Evolutionary conservation across 1,140 invertebrate genomes (phyloP).

Genomic region (Wiebesia pumilae): DNA sequence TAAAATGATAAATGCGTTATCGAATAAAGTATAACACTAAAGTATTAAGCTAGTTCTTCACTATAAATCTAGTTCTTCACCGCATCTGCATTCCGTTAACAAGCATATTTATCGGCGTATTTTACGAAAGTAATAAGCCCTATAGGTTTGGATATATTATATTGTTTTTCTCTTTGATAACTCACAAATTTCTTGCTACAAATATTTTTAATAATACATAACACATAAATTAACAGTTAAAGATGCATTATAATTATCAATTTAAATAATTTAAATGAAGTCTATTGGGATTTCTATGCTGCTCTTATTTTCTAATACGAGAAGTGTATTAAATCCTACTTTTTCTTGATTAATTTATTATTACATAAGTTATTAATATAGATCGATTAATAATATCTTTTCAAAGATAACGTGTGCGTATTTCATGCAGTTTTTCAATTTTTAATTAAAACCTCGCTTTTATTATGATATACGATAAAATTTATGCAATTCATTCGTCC

Average conservation of each 20-base stretch:
- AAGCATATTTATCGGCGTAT: neutral
- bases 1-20: slow-evolving; percentile 6
- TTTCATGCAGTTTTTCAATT: neutral
- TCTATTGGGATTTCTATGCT: neutral
- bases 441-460: neutral
- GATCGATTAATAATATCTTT: neutral
- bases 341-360: neutral
- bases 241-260: neutral
- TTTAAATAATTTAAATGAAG: neutral
- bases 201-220: neutral
- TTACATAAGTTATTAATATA: neutral
- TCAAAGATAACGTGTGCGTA: neutral
- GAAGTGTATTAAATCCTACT: neutral
- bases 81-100: neutral
- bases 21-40: neutral
- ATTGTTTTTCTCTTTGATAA: neutral
- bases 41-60: neutral
- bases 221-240: too few relatives aligned
- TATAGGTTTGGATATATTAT: neutral
- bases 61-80: neutral
- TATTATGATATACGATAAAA: neutral
- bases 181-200: neutral
- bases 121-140: neutral
- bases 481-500: neutral
- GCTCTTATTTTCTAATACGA: neutral